Evolutionary conservation across 2,888 invertebrate genomes (phyloP).

Genomic region (Heterodera filipjevi): DNA sequence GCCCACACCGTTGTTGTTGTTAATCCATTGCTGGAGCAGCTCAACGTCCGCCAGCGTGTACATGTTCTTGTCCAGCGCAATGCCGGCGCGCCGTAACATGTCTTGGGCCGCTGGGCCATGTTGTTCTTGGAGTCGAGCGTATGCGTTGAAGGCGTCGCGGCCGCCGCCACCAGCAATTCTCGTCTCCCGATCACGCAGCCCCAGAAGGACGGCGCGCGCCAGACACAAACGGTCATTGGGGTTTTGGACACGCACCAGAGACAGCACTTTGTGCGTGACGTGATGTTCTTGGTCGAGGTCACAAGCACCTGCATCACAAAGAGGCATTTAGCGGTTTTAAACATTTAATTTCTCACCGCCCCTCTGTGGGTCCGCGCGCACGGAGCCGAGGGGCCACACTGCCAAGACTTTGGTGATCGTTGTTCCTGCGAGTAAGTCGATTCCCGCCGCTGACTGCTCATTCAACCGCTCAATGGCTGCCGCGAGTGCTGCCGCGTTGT

Average conservation of each 20-base stretch:
- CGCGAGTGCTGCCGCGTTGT: constrained; percentile 13
- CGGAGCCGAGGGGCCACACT: neutral
- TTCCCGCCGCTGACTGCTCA: constrained; percentile 3
- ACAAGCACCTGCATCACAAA: constrained; percentile 1
- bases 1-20: neutral
- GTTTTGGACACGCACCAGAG: neutral
- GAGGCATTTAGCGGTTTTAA: neutral
- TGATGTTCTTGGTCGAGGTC: neutral
- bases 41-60: neutral
- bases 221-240: constrained; percentile 6
- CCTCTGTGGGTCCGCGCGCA: too few relatives aligned
- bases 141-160: neutral
- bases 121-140: neutral
- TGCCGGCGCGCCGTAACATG: neutral
- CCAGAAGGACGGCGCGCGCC: neutral
- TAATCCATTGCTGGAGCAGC: neutral
- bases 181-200: neutral
- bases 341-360: too few relatives aligned
- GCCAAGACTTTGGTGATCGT: constrained; percentile 11
- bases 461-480: constrained; percentile 9
- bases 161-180: neutral
- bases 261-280: neutral
- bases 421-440: constrained; percentile 3
- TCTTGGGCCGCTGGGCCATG: neutral
- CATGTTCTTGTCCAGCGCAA: neutral